These are phyloP conservation scores for Nibea albiflora DNA, from an alignment of 2,113 vertebrate genomes.

Conservation along the genomic window DNA sequence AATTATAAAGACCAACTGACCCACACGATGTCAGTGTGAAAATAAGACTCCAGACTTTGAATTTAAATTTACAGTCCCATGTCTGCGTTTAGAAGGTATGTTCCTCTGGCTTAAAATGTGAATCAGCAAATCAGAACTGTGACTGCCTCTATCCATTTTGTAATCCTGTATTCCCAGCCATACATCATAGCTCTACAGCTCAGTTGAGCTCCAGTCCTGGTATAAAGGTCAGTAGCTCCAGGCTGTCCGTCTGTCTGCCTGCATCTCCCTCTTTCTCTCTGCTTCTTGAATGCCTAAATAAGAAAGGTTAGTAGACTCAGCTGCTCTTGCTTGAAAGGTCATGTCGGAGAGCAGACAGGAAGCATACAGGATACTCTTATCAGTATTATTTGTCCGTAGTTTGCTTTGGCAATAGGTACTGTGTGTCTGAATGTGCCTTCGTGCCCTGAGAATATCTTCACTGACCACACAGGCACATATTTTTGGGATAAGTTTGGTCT, in stretches of 20 bases:
- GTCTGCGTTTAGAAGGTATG: slow-evolving; percentile 34
- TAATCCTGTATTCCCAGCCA: slow-evolving; percentile 68
- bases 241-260: slow-evolving; percentile 77
- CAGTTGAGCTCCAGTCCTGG: slow-evolving; percentile 66
- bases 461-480: neutral
- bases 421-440: slow-evolving; percentile 20
- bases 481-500: slow-evolving; percentile 15
- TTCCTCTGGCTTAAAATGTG: slow-evolving; percentile 49
- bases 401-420: slow-evolving; percentile 51
- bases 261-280: slow-evolving; percentile 69
- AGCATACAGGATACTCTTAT: slow-evolving; percentile 61
- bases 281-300: slow-evolving; percentile 78
- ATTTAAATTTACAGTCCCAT: slow-evolving; percentile 36
- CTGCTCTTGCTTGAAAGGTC: slow-evolving; percentile 77
- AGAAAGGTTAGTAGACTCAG: slow-evolving; percentile 75
- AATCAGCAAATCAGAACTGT: slow-evolving; percentile 52
- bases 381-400: slow-evolving; percentile 64
- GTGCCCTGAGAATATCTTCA: slow-evolving; percentile 6
- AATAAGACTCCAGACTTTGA: neutral
- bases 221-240: slow-evolving; percentile 79
- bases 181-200: slow-evolving; percentile 69
- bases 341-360: slow-evolving; percentile 51
- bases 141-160: slow-evolving; percentile 41
- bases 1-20: neutral
- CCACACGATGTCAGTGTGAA: neutral